Base-by-base conservation (phyloP, 2,113 vertebrate genomes). In the Brachyistius frenatus region DNA sequence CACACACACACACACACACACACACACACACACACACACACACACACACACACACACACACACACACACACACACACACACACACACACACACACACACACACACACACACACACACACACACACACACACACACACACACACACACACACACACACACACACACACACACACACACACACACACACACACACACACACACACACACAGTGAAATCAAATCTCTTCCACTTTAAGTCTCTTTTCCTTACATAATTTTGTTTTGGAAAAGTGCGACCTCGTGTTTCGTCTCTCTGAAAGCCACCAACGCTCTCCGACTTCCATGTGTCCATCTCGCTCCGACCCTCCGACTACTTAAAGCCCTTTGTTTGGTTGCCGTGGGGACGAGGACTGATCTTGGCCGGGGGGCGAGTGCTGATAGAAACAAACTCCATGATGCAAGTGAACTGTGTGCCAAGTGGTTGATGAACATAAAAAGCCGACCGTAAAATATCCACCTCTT, bases 241-340 rank as follows among this genome's bases (percentile, higher is more conserved):
- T 74, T 66, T 69, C 79, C 39, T 44, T 66, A 57, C 58, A 83
- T 92, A 88, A 90, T 93, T 92, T 92, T 94, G 93, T 93, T 93
- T 93, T 86, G 80, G 61, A 90, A 92, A 90, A 92, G 87, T 82
- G 91, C 15, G 0, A 79, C 77, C 85, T 94, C 79, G 10, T 56
- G 86, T 94, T 93, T 92, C 93, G 5, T 47, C 81, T 88, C 86
- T 86, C 75, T 50, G 87, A 89, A 81, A 65, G 81, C 81, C 81
- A 87, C 78, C 66, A 66, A 79, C 70, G 83, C 83, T 83, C 76
- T 85, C 50, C 57, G 76, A 73, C 87, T 89, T 93, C 92, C 83
- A 93, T 92, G 89, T 88, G 58, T 67, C 64, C 61, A 52, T 65
- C 62, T 74, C 10, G 57, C 72, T 65, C 63, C 66, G 73, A 61